Base-by-base conservation (phyloP, 1,140 invertebrate species). In the Drusus annulatus region DNA sequence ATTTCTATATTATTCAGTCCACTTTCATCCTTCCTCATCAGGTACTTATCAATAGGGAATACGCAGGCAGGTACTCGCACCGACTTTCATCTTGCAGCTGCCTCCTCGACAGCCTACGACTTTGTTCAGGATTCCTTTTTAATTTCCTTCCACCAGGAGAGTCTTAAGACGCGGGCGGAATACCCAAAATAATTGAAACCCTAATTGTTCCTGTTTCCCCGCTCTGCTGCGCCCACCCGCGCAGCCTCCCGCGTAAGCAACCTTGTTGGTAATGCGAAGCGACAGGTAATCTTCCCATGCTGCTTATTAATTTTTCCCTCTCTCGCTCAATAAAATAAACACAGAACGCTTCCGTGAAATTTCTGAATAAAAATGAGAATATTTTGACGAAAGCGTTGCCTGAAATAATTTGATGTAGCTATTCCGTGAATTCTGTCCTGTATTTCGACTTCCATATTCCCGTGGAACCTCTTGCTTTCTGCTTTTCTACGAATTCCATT, bases 261-360 rank as follows among this genome's bases (percentile, higher is more conserved):
- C 45, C 19, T 58, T 75, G 17, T 58, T 16, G 23, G 73, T 75
- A 75, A 56, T 50, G 23, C 52, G 54, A 75, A 75, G 56, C 56
- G 73, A 75, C 73, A 75, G 45, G 73, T 50, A 75, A 75, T 75
- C 56, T 75, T 36, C 73, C 50, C 16, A 56, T 36, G 73, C 73
- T 58, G 17, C 73, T 16, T 75, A 28, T 58, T 58, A 21, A 75
- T 58, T 54, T n/a, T 36, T 65, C 13, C 15, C 73, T 23, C 23
- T 60, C 23, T 6, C 23, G 10, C 56, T 60, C 56, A 60, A 19
- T 60, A 60, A 60, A 60, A 60, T 60, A 60, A 60, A 60, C 10
- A 60, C 23, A 16, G 56, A 60, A 23, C 56, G 56, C 56, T 60
- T 17, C 56, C 17, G 8, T 17, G 56, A 60, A 60, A 23, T 23